phyloP scores from a whole-genome alignment of 2,797 vertebrate genomes.

The Ceryle rudis region DNA sequence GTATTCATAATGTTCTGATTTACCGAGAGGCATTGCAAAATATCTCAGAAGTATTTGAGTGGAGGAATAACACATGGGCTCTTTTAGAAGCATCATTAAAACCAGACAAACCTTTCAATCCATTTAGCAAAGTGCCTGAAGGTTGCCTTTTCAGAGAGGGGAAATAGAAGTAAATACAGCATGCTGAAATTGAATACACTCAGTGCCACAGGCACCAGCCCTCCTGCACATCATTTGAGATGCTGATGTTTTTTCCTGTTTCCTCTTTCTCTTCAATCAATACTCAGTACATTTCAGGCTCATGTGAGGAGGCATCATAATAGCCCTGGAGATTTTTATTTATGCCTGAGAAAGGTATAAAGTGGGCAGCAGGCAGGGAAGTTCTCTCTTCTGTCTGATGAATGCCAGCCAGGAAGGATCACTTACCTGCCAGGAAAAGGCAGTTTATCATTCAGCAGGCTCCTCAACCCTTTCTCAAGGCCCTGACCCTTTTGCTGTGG shows the following conservation, averaged over 20 bases:
- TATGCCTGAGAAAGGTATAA: neutral
- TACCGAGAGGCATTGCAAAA: conserved; percentile 46
- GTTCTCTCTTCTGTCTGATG: neutral
- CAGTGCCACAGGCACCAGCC: conserved; percentile 49
- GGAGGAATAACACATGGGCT: conserved; percentile 39
- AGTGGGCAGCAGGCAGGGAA: neutral
- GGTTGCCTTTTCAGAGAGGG: conserved; percentile 30
- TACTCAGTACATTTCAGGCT: conserved; percentile 1
- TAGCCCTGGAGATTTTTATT: neutral
- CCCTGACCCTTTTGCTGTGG: neutral
- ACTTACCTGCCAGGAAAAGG: neutral
- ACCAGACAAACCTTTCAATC: conserved; percentile 39
- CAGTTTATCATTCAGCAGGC: neutral
- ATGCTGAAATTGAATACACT: conserved; percentile 27
- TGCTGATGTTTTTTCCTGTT: conserved; percentile 33
- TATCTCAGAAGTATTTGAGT: conserved; percentile 43
- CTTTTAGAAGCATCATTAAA: conserved; percentile 31
- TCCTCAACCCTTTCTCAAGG: neutral
- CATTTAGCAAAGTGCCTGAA: conserved; percentile 46
- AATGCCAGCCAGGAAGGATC: neutral
- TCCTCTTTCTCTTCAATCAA: conserved; percentile 13
- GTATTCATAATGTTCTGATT: conserved; percentile 30
- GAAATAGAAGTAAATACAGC: conserved; percentile 64
- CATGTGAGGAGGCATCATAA: neutral
- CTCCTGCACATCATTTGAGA: conserved; percentile 33